Conservation (phyloP, 37 sponge, comb jelly and placozoan genomes). For the Halichondria panicea region DNA sequence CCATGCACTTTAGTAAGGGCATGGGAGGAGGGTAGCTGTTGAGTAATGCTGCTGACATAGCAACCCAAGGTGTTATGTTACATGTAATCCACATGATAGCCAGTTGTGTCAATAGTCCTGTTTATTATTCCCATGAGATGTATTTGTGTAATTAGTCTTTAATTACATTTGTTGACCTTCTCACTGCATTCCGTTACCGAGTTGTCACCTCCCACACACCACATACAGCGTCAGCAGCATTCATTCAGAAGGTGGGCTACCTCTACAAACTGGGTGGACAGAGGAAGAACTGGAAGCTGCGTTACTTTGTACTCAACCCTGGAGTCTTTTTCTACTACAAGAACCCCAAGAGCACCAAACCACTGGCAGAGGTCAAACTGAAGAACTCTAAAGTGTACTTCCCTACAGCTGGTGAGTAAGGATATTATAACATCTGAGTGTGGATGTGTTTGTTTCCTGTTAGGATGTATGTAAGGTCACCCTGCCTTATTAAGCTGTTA, state of each 20-base stretch:
- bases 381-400: constrained; percentile 57
- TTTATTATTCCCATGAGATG: too few species aligned
- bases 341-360: constrained; percentile 26
- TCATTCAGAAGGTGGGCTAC: constrained; percentile 76
- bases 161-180: not conserved
- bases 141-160: too few species aligned
- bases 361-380: constrained; percentile 74
- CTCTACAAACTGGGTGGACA: constrained; percentile 84
- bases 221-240: constrained; percentile 32
- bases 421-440: not conserved
- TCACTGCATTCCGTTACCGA: not conserved
- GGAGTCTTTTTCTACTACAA: constrained; percentile 85
- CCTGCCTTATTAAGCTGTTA: too few species aligned
- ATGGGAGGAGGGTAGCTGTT: too few species aligned
- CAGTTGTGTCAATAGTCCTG: too few species aligned
- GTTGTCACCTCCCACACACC: not conserved
- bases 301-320: constrained; percentile 79
- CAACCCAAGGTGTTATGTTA: too few species aligned
- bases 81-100: too few species aligned
- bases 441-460: too few species aligned
- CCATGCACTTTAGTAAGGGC: too few species aligned
- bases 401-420: constrained; percentile 49
- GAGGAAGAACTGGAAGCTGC: constrained; percentile 73
- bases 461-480: too few species aligned
- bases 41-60: too few species aligned